Evolutionary conservation across 2,888 invertebrate genomes (phyloP), one percentile per base, ranked within the genome.

Genomic region (Saturnia pavonia): DNA sequence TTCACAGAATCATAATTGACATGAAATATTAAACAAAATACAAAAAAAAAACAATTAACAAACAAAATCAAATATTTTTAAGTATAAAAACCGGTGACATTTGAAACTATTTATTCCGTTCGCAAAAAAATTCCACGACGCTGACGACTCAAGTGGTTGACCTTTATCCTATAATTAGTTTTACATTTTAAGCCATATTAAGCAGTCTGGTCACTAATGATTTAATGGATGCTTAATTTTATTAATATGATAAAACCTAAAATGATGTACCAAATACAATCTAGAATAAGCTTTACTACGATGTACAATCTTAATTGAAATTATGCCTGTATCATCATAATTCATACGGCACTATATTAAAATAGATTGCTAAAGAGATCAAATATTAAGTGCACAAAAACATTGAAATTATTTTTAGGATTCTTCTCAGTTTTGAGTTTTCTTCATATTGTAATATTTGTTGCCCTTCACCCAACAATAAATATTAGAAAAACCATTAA

Each of bases 81-180:
- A 70, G 22, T 69, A 40, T 40, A n/a, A 63, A 60, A 60, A 60
- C 14, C n/a, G 65, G 40, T 65, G 65, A 65, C 65, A 65, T 65
- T 65, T 65, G 40, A 65, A 65, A 40, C 12, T 65, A 19, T n/a
- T 65, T 40, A 16, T 63, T 27, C 14, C 63, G 16, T 45, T 66
- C 25, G 54, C 66, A 63, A 51, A 79, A 80, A 78, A 75, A 79
- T 81, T 81, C 78, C 79, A 79, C 72, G 70, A 69, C 68, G 69
- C 51, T 70, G 70, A 70, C 70, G 76, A 70, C 54, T 67, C 43
- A 54, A 70, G 45, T 68, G 74, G 68, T 63, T 83, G 81, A 82
- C 83, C 82, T 84, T 84, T 83, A 19, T 42, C 63, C 69, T 72
- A 75, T 75, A 78, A 82, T 80, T 82, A 83, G 79, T 78, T 75